These are phyloP conservation scores for Protonemura montana DNA, from an alignment of 2,888 invertebrate species.

Conservation along the genomic window DNA sequence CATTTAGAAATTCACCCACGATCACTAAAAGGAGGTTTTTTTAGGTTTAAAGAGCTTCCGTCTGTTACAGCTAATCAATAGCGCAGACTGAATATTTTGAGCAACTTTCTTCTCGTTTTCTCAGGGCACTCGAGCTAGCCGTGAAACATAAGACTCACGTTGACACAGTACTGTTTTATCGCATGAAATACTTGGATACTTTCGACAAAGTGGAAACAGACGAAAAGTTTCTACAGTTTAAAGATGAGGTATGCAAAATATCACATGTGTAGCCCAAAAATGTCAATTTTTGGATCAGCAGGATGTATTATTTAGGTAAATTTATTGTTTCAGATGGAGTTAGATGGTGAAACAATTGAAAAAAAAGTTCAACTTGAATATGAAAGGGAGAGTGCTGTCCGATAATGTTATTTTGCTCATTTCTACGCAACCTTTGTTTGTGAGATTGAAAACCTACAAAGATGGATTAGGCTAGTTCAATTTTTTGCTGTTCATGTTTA, in stretches of 20 bases:
- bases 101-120: background rate
- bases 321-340: conserved; percentile 56
- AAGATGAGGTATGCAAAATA: conserved; percentile 56
- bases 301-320: conserved; percentile 19
- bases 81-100: too few relatives aligned
- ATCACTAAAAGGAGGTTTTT: too few relatives aligned
- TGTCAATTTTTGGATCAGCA: background rate
- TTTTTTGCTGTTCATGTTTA: background rate
- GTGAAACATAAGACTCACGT: conserved; percentile 75
- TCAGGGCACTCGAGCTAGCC: conserved; percentile 77
- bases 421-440: too few relatives aligned
- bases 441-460: too few relatives aligned
- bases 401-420: too few relatives aligned
- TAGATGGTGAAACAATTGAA: conserved; percentile 61
- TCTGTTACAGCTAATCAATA: too few relatives aligned
- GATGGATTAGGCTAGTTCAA: too few relatives aligned
- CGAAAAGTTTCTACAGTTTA: conserved; percentile 62
- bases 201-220: conserved; percentile 67
- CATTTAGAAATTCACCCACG: too few relatives aligned
- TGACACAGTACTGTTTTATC: conserved; percentile 74
- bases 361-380: conserved; percentile 60
- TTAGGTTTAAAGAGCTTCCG: too few relatives aligned
- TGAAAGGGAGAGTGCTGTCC: conserved; percentile 53
- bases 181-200: conserved; percentile 69
- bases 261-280: background rate